Conservation (phyloP, 2,888 invertebrate genomes). For the Drosophila maculinotata region DNA sequence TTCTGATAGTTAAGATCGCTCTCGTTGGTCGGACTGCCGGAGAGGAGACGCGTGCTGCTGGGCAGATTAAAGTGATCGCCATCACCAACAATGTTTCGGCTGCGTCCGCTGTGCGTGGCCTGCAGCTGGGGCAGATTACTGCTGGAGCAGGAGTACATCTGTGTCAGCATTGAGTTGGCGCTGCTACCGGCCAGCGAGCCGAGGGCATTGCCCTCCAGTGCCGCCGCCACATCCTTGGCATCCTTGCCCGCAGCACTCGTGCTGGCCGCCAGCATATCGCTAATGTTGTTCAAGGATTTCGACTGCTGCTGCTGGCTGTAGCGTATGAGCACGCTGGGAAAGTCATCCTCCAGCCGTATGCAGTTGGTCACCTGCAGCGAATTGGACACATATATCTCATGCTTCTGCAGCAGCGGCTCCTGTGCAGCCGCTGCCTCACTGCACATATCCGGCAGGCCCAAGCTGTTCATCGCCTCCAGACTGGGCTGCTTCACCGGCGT, state of each 20-base stretch:
- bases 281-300: slow-evolving; percentile 78
- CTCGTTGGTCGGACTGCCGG: slow-evolving; percentile 86
- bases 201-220: slow-evolving; percentile 1
- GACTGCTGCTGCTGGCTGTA: slow-evolving; percentile 74
- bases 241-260: background rate
- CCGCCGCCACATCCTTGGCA: slow-evolving; percentile 1
- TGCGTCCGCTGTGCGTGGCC: slow-evolving; percentile 23
- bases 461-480: slow-evolving; percentile 82
- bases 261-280: slow-evolving; percentile 53
- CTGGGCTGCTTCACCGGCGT: slow-evolving; percentile 72
- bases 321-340: slow-evolving; percentile 73
- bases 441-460: slow-evolving; percentile 75
- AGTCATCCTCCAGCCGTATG: slow-evolving; percentile 77
- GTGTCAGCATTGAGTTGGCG: slow-evolving; percentile 47
- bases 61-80: slow-evolving; percentile 35
- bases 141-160: slow-evolving; percentile 63
- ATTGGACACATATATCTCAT: slow-evolving; percentile 83
- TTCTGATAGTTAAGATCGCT: slow-evolving; percentile 89
- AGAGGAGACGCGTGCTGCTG: slow-evolving; percentile 54
- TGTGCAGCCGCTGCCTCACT: slow-evolving; percentile 29
- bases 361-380: slow-evolving; percentile 83
- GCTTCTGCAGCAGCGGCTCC: slow-evolving; percentile 75
- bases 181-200: slow-evolving; percentile 51
- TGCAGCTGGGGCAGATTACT: slow-evolving; percentile 53
- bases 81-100: slow-evolving; percentile 5